phyloP scores from a whole-genome alignment of 2,888 invertebrate species.

The Muscina levida region DNA sequence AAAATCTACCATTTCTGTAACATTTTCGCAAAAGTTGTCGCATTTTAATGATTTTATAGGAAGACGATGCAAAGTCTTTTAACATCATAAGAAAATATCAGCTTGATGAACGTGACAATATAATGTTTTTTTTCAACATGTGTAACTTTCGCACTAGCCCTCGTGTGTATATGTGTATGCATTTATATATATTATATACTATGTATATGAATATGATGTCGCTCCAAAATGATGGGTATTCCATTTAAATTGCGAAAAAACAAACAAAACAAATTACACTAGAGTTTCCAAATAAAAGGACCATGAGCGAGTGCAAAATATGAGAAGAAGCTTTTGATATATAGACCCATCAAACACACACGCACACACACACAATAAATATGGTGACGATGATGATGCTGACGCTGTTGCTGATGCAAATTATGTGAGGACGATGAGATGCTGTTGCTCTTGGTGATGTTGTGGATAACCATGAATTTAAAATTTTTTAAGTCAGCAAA shows the following conservation, averaged over 20 bases:
- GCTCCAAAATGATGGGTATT: constrained; percentile 20
- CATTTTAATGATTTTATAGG: too few relatives aligned
- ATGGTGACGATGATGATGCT: not conserved
- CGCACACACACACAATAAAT: not conserved
- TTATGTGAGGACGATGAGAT: not conserved
- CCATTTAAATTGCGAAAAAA: constrained; percentile 23
- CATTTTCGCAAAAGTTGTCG: too few relatives aligned
- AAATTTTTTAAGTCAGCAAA: constrained; percentile 15
- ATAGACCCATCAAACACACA: not conserved
- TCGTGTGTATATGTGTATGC: too few relatives aligned
- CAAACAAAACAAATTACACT: constrained; percentile 10
- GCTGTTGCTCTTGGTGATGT: constrained; percentile 2
- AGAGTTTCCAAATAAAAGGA: not conserved
- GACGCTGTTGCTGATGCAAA: constrained; percentile 5
- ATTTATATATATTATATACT: too few relatives aligned
- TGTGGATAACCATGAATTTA: constrained; percentile 36
- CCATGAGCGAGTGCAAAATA: not conserved
- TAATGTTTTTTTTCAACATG: too few relatives aligned
- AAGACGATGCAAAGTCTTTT: too few relatives aligned
- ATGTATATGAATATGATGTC: constrained; percentile 2
- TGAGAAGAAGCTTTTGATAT: constrained; percentile 21
- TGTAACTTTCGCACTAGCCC: too few relatives aligned
- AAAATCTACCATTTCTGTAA: too few relatives aligned
- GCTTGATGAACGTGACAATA: too few relatives aligned
- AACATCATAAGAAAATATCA: too few relatives aligned